Evolutionary conservation across 2,888 invertebrate species (phyloP).

Genomic region (Orthonevra nobilis): DNA sequence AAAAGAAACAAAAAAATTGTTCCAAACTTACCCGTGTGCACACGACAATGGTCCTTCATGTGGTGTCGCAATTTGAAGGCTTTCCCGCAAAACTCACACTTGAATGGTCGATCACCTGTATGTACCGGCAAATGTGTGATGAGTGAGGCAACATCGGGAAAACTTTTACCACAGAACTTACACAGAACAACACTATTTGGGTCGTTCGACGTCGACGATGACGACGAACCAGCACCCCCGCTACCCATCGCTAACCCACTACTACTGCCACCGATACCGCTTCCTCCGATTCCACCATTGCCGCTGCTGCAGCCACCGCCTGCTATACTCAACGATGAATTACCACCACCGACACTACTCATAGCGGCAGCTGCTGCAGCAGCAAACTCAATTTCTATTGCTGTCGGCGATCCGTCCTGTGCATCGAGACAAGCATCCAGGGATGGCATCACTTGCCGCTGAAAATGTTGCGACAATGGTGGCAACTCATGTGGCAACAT

Average conservation of each 20-base stretch:
- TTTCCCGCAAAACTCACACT: slow-evolving; percentile 96
- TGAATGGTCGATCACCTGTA: slow-evolving; percentile 94
- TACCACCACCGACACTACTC: slow-evolving; percentile 71
- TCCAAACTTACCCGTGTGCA: slow-evolving; percentile 89
- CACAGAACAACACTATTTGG: slow-evolving; percentile 91
- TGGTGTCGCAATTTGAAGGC: slow-evolving; percentile 95
- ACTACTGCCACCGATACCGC: slow-evolving; percentile 76
- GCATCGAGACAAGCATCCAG: slow-evolving; percentile 74
- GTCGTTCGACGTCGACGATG: slow-evolving; percentile 80
- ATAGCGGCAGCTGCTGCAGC: slow-evolving; percentile 77
- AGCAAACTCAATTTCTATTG: slow-evolving; percentile 75
- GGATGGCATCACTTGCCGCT: slow-evolving; percentile 78
- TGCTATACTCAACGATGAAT: slow-evolving; percentile 80
- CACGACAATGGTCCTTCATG: slow-evolving; percentile 96
- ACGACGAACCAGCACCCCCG: slow-evolving; percentile 72
- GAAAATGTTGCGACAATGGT: slow-evolving; percentile 79
- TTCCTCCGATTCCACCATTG: slow-evolving; percentile 73
- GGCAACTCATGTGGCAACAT: slow-evolving; percentile 77
- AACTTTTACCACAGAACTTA: slow-evolving; percentile 96
- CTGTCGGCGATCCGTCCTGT: slow-evolving; percentile 73
- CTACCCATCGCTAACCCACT: slow-evolving; percentile 54
- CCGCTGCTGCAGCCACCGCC: slow-evolving; percentile 81
- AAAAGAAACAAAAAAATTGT: slow-evolving; percentile 5
- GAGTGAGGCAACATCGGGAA: slow-evolving; percentile 93
- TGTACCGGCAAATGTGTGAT: slow-evolving; percentile 94